phyloP scores from a whole-genome alignment of 1,140 invertebrate species.

The Andrena cerasifolii region DNA sequence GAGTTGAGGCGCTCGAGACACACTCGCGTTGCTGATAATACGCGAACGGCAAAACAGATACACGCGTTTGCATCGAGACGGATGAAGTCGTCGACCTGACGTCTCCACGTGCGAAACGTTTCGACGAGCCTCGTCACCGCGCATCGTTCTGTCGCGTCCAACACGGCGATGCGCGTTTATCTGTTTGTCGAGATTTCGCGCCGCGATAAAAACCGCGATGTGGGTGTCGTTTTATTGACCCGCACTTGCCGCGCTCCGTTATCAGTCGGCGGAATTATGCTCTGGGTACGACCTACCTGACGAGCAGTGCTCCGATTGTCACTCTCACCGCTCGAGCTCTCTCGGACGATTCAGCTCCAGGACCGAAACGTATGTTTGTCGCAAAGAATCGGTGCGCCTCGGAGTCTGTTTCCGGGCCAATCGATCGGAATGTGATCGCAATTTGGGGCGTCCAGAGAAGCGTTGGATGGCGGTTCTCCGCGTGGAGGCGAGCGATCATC shows the following conservation, averaged over 20 bases:
- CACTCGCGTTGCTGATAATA: constrained; percentile 1
- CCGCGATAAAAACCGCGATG: not conserved
- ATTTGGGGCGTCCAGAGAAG: not conserved
- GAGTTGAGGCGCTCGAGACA: no score
- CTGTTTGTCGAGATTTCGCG: not conserved
- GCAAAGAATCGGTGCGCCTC: not conserved
- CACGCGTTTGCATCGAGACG: constrained; percentile 22
- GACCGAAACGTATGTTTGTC: no score
- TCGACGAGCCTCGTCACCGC: not conserved
- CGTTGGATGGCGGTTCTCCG: constrained; percentile 3
- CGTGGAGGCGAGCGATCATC: not conserved
- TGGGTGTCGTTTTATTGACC: no score
- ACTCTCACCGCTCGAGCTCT: no score
- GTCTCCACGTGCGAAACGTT: constrained; percentile 26
- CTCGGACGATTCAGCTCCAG: no score
- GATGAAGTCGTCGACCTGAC: constrained; percentile 37
- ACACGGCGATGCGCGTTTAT: not conserved
- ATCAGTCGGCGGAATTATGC: not conserved
- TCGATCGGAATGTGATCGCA: not conserved
- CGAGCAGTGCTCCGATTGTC: no score
- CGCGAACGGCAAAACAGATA: not conserved
- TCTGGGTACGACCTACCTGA: no score
- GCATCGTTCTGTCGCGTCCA: not conserved
- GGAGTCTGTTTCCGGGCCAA: not conserved
- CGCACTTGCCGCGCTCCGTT: not conserved